Percentiles rank a stretch among this genome's conserved stretches.
phyloP scores from a whole-genome alignment of 2,113 vertebrate genomes.

The Gulo gulo region DNA sequence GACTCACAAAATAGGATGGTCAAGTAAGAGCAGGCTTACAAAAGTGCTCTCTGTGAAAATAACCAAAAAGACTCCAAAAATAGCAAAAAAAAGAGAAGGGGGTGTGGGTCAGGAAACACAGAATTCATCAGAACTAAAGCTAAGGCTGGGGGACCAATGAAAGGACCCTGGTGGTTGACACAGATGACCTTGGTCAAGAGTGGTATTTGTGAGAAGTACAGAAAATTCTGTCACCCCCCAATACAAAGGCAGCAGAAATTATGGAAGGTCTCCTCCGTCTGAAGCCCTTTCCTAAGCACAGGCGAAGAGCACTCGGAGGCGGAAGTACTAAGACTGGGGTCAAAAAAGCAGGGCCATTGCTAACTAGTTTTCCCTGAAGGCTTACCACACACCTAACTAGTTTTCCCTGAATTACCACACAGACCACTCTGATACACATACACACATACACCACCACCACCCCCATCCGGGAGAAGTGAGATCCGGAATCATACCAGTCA shows the following conservation, averaged over 20 bases:
- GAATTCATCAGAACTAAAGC: not conserved
- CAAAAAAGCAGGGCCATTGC: not conserved
- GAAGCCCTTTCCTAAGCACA: not conserved
- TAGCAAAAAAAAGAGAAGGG: not conserved
- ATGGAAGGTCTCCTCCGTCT: not conserved
- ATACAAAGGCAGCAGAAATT: not conserved
- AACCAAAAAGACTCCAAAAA: not conserved
- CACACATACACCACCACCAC: too few species aligned
- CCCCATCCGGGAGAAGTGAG: not conserved
- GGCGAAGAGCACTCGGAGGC: not conserved
- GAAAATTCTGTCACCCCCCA: not conserved
- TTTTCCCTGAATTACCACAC: not conserved
- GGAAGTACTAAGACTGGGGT: not conserved
- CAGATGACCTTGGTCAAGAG: not conserved
- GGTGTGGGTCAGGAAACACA: not conserved
- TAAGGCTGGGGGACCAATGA: not conserved
- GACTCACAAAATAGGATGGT: not conserved
- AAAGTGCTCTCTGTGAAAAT: not conserved
- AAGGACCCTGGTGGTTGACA: not conserved
- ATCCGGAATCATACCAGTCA: rapidly evolving
- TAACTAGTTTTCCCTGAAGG: not conserved
- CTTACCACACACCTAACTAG: too few species aligned
- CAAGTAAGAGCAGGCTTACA: not conserved
- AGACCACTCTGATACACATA: not conserved
- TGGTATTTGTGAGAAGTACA: not conserved